phyloP scores from a whole-genome alignment of 92 coral and sea anemone species.

The Pocillopora grandis region DNA sequence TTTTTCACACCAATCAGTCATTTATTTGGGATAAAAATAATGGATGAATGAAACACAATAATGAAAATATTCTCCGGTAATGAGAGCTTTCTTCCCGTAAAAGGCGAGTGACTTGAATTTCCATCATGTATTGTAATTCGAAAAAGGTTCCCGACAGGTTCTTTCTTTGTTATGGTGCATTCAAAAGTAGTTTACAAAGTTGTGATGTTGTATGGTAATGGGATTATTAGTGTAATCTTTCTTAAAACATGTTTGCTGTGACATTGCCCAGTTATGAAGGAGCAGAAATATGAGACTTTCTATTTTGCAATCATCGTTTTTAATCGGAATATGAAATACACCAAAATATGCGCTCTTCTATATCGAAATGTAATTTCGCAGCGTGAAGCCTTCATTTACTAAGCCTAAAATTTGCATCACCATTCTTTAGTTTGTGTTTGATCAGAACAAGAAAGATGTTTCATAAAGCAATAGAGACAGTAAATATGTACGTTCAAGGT shows the following conservation, averaged over 20 bases:
- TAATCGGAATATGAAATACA: not conserved
- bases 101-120: not conserved
- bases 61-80: not conserved
- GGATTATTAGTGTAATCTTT: not conserved
- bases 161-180: not conserved
- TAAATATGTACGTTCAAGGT: not conserved
- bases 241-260: not conserved
- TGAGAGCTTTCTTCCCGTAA: not conserved
- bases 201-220: not conserved
- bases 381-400: not conserved
- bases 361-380: conserved; percentile 5
- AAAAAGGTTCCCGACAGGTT: not conserved
- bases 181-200: not conserved
- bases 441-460: not conserved
- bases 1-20: not conserved
- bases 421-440: not conserved
- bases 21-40: not conserved
- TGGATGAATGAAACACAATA: not conserved
- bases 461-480: not conserved
- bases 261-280: not conserved
- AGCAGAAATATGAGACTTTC: not conserved
- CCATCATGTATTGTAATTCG: not conserved
- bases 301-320: not conserved
- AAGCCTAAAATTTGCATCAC: not conserved
- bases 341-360: not conserved